Percentiles rank a stretch among this genome's conserved stretches.
phyloP scores from a whole-genome alignment of 2,113 vertebrate species.

The Beaufortia kweichowensis region DNA sequence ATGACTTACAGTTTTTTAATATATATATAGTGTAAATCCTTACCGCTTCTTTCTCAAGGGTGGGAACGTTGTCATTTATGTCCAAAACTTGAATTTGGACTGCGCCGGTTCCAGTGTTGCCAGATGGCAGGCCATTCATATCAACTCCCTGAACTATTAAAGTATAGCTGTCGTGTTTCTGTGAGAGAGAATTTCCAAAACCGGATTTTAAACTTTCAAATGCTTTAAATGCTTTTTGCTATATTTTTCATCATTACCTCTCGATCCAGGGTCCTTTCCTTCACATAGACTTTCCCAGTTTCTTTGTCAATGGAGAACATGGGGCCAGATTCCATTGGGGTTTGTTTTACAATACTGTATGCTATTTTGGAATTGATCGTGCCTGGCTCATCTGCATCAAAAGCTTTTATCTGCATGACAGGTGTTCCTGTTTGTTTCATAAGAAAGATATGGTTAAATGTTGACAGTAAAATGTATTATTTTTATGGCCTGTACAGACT shows the following conservation, averaged over 20 bases:
- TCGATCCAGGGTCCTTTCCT: slow-evolving; percentile 67
- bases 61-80: slow-evolving; percentile 74
- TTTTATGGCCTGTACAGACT: neutral
- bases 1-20: too few species aligned
- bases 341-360: slow-evolving; percentile 70
- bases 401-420: slow-evolving; percentile 65
- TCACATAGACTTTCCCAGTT: slow-evolving; percentile 67
- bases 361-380: slow-evolving; percentile 63
- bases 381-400: slow-evolving; percentile 64
- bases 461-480: neutral
- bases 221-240: neutral
- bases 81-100: slow-evolving; percentile 68
- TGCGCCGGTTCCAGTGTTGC: slow-evolving; percentile 67
- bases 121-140: slow-evolving; percentile 57
- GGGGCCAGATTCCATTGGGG: slow-evolving; percentile 51
- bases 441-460: slow-evolving; percentile 26
- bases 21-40: too few species aligned
- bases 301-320: slow-evolving; percentile 66
- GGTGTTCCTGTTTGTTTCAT: slow-evolving; percentile 59
- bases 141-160: slow-evolving; percentile 67
- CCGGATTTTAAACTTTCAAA: neutral
- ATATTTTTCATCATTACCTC: slow-evolving; percentile 62
- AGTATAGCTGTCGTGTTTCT: slow-evolving; percentile 64
- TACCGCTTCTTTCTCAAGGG: slow-evolving; percentile 68
- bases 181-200: neutral